These are phyloP conservation scores for Xanthorhoe designata DNA, from an alignment of 2,888 invertebrate species.

Conservation along the genomic window DNA sequence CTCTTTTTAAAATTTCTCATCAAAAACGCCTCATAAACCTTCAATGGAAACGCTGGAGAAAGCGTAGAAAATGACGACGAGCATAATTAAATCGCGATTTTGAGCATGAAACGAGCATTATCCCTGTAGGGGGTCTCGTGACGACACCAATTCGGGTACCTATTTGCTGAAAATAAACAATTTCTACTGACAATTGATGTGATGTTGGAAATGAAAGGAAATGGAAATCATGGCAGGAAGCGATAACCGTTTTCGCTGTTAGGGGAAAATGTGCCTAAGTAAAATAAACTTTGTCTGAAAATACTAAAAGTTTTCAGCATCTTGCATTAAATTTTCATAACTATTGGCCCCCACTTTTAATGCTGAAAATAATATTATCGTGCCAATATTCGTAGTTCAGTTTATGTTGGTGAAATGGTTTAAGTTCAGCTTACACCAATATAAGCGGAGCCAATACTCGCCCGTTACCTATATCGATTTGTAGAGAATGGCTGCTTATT, in stretches of 20 bases:
- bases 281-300: background rate
- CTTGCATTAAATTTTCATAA: too few relatives aligned
- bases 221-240: conserved; percentile 25
- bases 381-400: too few relatives aligned
- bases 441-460: too few relatives aligned
- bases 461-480: too few relatives aligned
- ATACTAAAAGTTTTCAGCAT: background rate
- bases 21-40: conserved; percentile 31
- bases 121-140: conserved; percentile 35
- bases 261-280: background rate
- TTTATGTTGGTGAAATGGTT: too few relatives aligned
- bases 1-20: conserved; percentile 22
- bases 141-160: conserved; percentile 16
- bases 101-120: conserved; percentile 43
- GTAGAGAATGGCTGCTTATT: too few relatives aligned
- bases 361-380: too few relatives aligned
- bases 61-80: conserved; percentile 37
- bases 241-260: conserved; percentile 6
- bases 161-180: conserved; percentile 21
- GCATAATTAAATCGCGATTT: conserved; percentile 41
- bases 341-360: too few relatives aligned
- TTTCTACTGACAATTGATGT: conserved; percentile 20
- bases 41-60: conserved; percentile 26
- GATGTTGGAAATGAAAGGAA: conserved; percentile 25
- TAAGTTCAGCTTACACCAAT: too few relatives aligned